Evolutionary conservation across 2,113 vertebrate genomes (phyloP), one percentile per base, ranked within the genome.

Genomic region (Phoenicopterus ruber): DNA sequence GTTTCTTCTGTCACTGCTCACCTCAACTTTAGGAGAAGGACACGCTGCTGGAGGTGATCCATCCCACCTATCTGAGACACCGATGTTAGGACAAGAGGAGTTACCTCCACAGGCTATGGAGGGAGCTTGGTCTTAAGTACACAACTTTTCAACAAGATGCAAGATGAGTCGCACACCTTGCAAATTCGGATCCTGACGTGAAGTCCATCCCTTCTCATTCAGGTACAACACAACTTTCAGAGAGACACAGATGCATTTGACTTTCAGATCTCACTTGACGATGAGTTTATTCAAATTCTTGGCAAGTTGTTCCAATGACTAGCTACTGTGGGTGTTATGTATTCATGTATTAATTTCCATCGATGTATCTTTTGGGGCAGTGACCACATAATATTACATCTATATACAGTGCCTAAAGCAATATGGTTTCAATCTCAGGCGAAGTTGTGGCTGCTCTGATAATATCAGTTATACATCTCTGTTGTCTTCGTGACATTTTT

Each of bases 251-350:
- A 7, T 38, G 13, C 10, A 61, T 47, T 50, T 71, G n/a, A 36
- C 22, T 78, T 87, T 63, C 65, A 82, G 44, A 38, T 66, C 13
- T 11, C 19, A 21, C 29, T 47, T 67, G 29, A 49, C 5, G 2
- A 46, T 9, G 4, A 70, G 22, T 57, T 90, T 70, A 19, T 29
- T 55, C 0, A 2, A 63, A 26, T 26, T 55, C 14, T 66, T 62
- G 32, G 3, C 4, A 50, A 67, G 16, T 7, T 20, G 3, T 69
- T 93, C 19, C 9, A 36, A 7, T 29, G 29, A 11, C 2, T 54
- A 26, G 8, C 6, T 47, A 1, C 5, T 55, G 26, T n/a, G 47
- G 5, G 11, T 36, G 5, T 36, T 47, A 24, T 4, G 1, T 19
- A 8, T 31, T 71, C 28, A 25, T 25, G 16, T n/a, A 50, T 40